Percentiles rank a stretch among this genome's conserved stretches.
phyloP scores from a whole-genome alignment of 2,888 invertebrate species.

The Keiferia lycopersicella region DNA sequence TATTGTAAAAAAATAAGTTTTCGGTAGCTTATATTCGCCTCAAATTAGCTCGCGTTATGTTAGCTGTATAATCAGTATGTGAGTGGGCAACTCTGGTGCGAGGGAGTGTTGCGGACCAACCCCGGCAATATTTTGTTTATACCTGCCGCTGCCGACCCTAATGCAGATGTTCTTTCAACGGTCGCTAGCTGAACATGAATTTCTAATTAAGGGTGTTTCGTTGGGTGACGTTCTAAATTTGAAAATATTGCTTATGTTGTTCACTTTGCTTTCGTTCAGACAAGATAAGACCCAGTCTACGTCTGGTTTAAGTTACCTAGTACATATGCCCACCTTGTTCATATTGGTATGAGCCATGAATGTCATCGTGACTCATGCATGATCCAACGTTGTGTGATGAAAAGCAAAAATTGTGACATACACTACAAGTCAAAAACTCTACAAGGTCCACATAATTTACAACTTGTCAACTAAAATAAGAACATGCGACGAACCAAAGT shows the following conservation, averaged over 20 bases:
- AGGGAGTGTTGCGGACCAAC: not conserved
- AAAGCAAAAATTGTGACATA: not conserved
- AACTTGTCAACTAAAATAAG: not conserved
- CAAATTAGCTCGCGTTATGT: too few relatives aligned
- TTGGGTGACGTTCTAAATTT: not conserved
- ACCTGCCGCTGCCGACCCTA: slow-evolving; percentile 32
- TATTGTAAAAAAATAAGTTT: too few relatives aligned
- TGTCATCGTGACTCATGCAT: too few relatives aligned
- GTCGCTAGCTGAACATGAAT: slow-evolving; percentile 29
- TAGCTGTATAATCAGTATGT: too few relatives aligned
- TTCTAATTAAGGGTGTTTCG: slow-evolving; percentile 19
- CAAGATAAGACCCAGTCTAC: too few relatives aligned
- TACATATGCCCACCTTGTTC: too few relatives aligned
- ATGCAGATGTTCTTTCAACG: slow-evolving; percentile 37
- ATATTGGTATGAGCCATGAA: too few relatives aligned
- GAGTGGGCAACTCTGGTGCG: not conserved
- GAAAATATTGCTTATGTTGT: not conserved
- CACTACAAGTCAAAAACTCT: not conserved
- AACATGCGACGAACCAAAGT: not conserved
- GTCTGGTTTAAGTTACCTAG: too few relatives aligned
- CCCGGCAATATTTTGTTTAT: slow-evolving; percentile 36
- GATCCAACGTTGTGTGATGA: not conserved
- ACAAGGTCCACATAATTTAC: not conserved
- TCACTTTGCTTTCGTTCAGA: too few relatives aligned
- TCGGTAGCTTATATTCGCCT: too few relatives aligned